Evolutionary conservation across 2,797 vertebrate species (phyloP).

Genomic region (Lepus townsendii): DNA sequence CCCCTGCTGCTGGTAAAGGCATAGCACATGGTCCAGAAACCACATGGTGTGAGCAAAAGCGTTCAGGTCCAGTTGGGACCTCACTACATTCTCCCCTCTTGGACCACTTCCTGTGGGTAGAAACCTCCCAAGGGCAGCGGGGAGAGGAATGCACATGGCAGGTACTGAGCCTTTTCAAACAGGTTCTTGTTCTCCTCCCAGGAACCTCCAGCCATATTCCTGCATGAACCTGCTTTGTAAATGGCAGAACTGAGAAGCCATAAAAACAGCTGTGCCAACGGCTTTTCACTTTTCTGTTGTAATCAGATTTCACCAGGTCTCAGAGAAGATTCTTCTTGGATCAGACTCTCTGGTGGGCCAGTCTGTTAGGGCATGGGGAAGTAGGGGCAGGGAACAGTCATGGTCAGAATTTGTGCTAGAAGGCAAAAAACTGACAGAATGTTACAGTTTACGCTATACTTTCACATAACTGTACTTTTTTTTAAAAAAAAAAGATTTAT

Average conservation of each 20-base stretch:
- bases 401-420: neutral
- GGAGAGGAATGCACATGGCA: too few relatives aligned
- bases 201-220: neutral
- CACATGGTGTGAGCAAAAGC: neutral
- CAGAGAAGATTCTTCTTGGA: neutral
- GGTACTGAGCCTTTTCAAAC: too few relatives aligned
- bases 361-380: neutral
- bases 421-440: neutral
- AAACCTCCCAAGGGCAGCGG: rapidly evolving
- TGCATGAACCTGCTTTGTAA: neutral
- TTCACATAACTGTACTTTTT: neutral
- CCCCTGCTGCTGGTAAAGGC: constrained; percentile 31
- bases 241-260: neutral
- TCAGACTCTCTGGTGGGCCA: neutral
- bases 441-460: neutral
- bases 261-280: neutral
- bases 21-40: constrained; percentile 49
- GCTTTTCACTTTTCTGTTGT: neutral
- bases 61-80: neutral
- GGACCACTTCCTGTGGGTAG: neutral
- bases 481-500: too few relatives aligned
- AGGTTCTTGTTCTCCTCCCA: neutral
- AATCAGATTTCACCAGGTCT: too few relatives aligned
- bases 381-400: neutral
- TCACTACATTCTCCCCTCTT: neutral